These are phyloP conservation scores for Bradysia coprophila DNA, from an alignment of 1,140 invertebrate species.

Conservation along the genomic window DNA sequence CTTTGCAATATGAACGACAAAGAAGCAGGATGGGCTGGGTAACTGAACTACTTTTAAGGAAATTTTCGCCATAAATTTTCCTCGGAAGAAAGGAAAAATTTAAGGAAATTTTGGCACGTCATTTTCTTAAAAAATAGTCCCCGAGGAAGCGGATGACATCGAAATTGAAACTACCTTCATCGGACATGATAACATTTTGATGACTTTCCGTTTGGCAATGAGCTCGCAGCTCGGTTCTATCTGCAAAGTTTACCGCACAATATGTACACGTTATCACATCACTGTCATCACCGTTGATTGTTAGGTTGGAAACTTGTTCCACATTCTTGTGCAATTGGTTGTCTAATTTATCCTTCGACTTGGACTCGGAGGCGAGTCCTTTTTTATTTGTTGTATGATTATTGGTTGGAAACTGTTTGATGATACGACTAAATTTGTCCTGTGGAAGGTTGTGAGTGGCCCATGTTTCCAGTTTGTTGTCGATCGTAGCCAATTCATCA, in stretches of 20 bases:
- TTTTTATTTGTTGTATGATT: neutral
- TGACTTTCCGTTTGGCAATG: conserved; percentile 47
- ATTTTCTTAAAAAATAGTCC: no score
- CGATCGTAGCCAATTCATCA: conserved; percentile 25
- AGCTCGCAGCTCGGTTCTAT: conserved; percentile 33
- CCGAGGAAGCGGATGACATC: neutral
- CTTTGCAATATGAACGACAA: no score
- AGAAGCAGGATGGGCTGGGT: no score
- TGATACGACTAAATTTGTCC: conserved; percentile 16
- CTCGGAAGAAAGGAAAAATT: no score
- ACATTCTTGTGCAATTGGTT: conserved; percentile 7
- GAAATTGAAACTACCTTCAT: conserved; percentile 30
- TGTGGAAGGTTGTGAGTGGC: conserved; percentile 21
- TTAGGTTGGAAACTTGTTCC: conserved; percentile 6
- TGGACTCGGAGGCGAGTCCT: neutral
- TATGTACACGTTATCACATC: conserved; percentile 25
- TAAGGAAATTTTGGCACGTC: no score
- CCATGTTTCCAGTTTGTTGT: conserved; percentile 25
- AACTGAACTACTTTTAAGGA: no score
- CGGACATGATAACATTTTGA: conserved; percentile 47
- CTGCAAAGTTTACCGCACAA: conserved; percentile 38
- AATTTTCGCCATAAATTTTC: no score
- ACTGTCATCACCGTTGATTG: conserved; percentile 4
- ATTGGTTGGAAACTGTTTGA: neutral
- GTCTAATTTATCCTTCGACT: neutral